Evolutionary conservation across 2,888 invertebrate species (phyloP), one percentile per base, ranked within the genome.

Genomic region (Drosophila rubida): DNA sequence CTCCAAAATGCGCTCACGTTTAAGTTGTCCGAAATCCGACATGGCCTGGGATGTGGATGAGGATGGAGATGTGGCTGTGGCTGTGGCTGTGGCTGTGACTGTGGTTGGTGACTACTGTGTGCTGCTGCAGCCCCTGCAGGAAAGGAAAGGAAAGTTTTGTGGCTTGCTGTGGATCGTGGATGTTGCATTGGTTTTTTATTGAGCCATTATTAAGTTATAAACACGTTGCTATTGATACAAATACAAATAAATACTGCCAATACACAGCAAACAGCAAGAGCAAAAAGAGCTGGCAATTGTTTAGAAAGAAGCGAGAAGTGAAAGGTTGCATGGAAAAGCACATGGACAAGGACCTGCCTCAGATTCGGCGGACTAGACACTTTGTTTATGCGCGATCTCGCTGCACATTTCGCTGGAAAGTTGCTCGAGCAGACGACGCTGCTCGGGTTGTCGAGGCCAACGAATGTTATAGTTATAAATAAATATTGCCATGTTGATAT

Each of bases 161-260:
- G 49, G 48, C 25, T n/a, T 46, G n/a, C n/a, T n/a, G n/a, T n/a
- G n/a, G 59, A 39, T 75, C 59, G 66, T 75, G 59, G 50, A 51
- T 69, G 60, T 63, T 58, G 78, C 48, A 69, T 61, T 61, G 51
- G 80, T 83, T 74, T 88, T 85, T 85, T 85, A 85, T 85, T 88
- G 88, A 84, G 84, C 88, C 85, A 88, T 85, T 85, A 86, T 86
- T 86, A 87, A 86, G 85, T 86, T 86, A 86, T 86, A 86, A 85
- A 87, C 85, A 85, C 75, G 87, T 74, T 79, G 81, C 73, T 84
- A 83, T 88, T 86, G 87, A 81, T 85, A 84, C 79, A 78, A 84
- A 81, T 69, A 81, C 82, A 87, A 80, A 87, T 87, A 88, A 87
- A 88, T 87, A 78, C 68, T 49, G 54, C 41, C 45, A 32, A 54